Base-by-base conservation (phyloP, 1,140 invertebrate species). In the Carcinoscorpius rotundicauda region DNA sequence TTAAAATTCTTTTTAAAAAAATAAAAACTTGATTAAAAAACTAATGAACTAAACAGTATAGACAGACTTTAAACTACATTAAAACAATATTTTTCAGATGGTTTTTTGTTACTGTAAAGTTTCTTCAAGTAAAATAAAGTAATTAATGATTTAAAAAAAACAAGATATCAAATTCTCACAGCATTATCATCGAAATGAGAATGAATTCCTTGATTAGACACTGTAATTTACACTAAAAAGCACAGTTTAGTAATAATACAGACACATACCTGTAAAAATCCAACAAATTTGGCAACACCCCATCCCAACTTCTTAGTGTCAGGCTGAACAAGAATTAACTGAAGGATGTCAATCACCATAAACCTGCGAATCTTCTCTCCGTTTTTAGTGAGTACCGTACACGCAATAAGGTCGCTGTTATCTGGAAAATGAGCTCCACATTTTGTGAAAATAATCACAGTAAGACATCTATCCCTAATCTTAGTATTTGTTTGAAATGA, bases 351-450 rank as follows among this genome's bases (percentile, higher is more conserved):
- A 56, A 98, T 96, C 0, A 97, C 96, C 48, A 99, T 79, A 77
- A 98, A 99, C 11, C 95, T 80, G 10, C 92, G 81, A 58, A 91
- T 88, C 79, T 91, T 93, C 60, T 85, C 86, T 67, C 89, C 90
- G 74, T 98, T 91, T 78, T 91, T 88, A 70, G 85, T 85, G 10
- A 91, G 84, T 8, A 99, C 91, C 49, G 90, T 93, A 74, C 97
- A 99, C 0, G 91, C 91, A 72, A 98, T 93, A 52, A 99, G 81
- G 78, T 99, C 96, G 71, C 92, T 95, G 76, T 98, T 97, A 76
- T 96, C 94, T 97, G 78, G 6, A 82, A 81, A 67, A 68, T 29
- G 10, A 8, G 29, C 29, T 29, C 29, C 29, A 29, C 29, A 29
- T 29, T 29, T 29, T 29, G 29, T 29, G 29, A 29, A 29, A 2